Evolutionary conservation across 2,113 vertebrate species (phyloP).

Genomic region (Plecturocebus donacophilus): DNA sequence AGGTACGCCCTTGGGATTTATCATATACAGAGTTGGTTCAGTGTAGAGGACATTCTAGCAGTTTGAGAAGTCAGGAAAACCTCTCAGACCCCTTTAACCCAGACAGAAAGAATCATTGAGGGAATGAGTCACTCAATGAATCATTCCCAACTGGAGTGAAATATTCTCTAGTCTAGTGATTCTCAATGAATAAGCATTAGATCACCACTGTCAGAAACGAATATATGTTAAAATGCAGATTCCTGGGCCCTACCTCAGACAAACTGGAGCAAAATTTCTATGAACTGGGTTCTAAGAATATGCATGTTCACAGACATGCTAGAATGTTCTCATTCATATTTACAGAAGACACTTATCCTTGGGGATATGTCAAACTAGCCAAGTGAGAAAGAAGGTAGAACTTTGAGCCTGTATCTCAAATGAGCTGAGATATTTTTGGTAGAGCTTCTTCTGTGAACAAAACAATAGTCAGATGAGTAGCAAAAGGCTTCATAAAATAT

Average conservation of each 20-base stretch:
- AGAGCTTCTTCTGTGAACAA: neutral
- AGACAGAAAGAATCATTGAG: neutral
- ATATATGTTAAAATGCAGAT: neutral
- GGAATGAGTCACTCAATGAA: neutral
- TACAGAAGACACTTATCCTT: neutral
- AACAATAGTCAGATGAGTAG: neutral
- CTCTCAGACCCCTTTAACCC: neutral
- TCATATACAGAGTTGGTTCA: neutral
- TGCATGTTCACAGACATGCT: neutral
- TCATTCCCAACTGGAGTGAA: neutral
- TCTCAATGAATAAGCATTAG: neutral
- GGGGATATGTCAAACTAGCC: neutral
- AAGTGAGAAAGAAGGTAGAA: neutral
- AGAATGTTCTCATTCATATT: neutral
- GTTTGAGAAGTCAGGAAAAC: neutral
- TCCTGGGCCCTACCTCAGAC: neutral
- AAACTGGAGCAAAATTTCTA: neutral
- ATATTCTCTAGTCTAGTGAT: neutral
- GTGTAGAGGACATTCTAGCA: neutral
- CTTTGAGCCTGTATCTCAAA: neutral
- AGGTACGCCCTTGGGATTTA: neutral
- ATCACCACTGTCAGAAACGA: neutral
- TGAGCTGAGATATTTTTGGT: neutral
- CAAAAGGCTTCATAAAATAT: constrained; percentile 13
- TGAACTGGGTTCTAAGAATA: neutral